phyloP scores from a whole-genome alignment of 2,113 vertebrate species.

The Colossoma macropomum region DNA sequence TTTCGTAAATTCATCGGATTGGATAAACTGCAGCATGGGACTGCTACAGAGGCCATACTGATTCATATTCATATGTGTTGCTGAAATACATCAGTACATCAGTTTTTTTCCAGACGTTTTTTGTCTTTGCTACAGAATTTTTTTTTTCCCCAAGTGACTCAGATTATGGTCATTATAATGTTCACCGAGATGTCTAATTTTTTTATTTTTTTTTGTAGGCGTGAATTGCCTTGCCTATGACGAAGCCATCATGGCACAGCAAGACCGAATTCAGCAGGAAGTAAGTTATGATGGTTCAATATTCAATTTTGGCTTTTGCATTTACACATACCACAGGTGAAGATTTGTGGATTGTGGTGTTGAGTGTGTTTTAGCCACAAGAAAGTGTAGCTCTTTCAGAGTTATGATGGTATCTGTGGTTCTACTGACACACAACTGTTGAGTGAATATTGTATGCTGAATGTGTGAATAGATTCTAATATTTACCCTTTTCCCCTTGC shows the following conservation, averaged over 20 bases:
- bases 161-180: not conserved
- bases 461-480: not conserved
- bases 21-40: too few species aligned
- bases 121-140: too few species aligned
- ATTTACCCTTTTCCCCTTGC: not conserved
- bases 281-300: conserved; percentile 68
- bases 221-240: conserved; percentile 91
- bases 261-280: conserved; percentile 94
- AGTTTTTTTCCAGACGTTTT: too few species aligned
- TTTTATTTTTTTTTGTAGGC: conserved; percentile 67
- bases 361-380: not conserved
- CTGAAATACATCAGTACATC: too few species aligned
- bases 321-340: too few species aligned
- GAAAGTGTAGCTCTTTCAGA: not conserved
- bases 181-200: not conserved
- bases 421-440: not conserved
- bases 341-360: not conserved
- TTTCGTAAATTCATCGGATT: too few species aligned
- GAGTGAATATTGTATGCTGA: too few species aligned
- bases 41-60: too few species aligned
- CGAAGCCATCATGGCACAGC: conserved; percentile 93
- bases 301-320: too few species aligned
- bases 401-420: not conserved
- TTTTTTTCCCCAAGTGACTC: too few species aligned
- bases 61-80: too few species aligned